Base-by-base conservation (phyloP, 1,140 invertebrate genomes). In the Phenacoccus solenopsis region DNA sequence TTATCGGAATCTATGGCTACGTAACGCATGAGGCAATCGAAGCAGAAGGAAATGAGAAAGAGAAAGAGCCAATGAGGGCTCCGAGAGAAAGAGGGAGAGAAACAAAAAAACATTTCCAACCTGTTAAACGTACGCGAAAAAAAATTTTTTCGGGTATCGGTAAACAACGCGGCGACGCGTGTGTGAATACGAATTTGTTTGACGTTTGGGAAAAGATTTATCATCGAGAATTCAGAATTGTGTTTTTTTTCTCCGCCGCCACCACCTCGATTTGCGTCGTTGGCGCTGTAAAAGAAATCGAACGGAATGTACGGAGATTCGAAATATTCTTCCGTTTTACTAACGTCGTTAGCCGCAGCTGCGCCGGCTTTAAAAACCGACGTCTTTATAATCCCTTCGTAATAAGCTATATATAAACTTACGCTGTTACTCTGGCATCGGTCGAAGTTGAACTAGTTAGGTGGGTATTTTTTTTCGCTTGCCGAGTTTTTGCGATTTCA, bases 361-460 rank as follows among this genome's bases (percentile, higher is more conserved):
- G 59, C 22, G 25, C 59, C 25, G 21, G 21, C 56, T 20, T 59
- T 27, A 25, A 25, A 64, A 64, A 2, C 25, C 25, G 59, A 64
- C 59, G 59, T 64, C 59, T 64, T 64, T 64, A 24, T 64, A 64
- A 64, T 64, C 59, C 59, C 59, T 64, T 24, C 22, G 59, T 25
- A 64, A 64, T 24, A 27, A 64, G 59, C 59, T 64, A 27, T 49
- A 49, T 49, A 49, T 49, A 49, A 49, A 49, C 38, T 49, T 49
- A 32, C 13, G 20, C 38, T 49, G n/a, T n/a, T n/a, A n/a, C 16
- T 49, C 16, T 49, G 20, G 38, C 38, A 3, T 10, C 38, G 4
- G 38, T 49, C 3, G 16, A 49, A 49, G 20, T n/a, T n/a, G 12
- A 49, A 49, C 38, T 16, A 49, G 38, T 49, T 49, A n/a, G 38